Percentiles rank a stretch among this genome's conserved stretches.
phyloP scores from a whole-genome alignment of 2,797 vertebrate genomes.

The Sebastes variabilis region DNA sequence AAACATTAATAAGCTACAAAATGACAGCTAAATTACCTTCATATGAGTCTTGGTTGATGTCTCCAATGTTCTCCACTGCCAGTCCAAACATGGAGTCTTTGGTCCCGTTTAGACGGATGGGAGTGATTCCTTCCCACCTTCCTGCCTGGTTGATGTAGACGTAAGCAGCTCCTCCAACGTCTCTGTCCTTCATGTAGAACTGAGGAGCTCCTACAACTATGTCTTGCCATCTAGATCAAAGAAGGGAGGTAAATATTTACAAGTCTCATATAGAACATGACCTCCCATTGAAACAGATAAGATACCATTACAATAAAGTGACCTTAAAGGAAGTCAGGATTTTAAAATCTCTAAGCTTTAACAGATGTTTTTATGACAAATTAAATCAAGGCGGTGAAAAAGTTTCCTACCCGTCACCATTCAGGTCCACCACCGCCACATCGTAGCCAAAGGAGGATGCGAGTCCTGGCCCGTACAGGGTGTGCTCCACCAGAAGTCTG shows the following conservation, averaged over 20 bases:
- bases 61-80: conserved; percentile 92
- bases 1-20: background rate
- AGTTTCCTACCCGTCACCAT: conserved; percentile 88
- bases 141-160: conserved; percentile 93
- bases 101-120: conserved; percentile 88
- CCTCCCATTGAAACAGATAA: background rate
- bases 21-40: conserved; percentile 78
- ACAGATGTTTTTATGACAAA: background rate
- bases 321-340: background rate
- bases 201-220: conserved; percentile 96
- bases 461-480: conserved; percentile 90
- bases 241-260: background rate
- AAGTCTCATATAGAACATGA: background rate
- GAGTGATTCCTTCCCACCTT: conserved; percentile 85
- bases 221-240: conserved; percentile 91
- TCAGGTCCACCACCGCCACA: conserved; percentile 94
- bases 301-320: background rate
- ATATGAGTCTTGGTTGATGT: conserved; percentile 93
- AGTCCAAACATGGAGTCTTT: conserved; percentile 97
- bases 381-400: background rate
- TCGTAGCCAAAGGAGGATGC: conserved; percentile 98
- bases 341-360: background rate
- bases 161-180: conserved; percentile 93
- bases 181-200: conserved; percentile 91
- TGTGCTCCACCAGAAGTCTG: conserved; percentile 80